Conservation (phyloP, 2,888 invertebrate species). For the Spodoptera littoralis region DNA sequence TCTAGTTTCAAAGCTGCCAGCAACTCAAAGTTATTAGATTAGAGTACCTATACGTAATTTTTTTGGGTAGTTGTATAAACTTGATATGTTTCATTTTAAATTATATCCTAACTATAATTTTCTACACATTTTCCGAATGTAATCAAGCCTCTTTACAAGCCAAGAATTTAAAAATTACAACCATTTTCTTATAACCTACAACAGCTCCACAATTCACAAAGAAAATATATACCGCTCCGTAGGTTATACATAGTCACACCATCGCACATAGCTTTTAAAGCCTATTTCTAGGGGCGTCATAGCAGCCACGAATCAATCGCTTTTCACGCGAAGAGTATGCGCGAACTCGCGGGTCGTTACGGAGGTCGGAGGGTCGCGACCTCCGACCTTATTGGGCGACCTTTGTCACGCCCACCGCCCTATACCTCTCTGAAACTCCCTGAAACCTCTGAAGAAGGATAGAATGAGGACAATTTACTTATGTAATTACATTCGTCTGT, state of each 20-base stretch:
- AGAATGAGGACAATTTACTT: slow-evolving; percentile 58
- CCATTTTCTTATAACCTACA: no score
- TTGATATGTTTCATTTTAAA: no score
- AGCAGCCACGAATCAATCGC: slow-evolving; percentile 57
- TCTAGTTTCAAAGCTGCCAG: no score
- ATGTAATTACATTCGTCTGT: slow-evolving; percentile 7
- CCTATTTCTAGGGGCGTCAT: slow-evolving; percentile 51
- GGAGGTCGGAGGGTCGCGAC: slow-evolving; percentile 82
- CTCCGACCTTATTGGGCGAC: slow-evolving; percentile 87
- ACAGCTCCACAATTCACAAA: no score
- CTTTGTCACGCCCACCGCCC: slow-evolving; percentile 84
- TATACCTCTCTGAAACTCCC: slow-evolving; percentile 62
- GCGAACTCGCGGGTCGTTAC: slow-evolving; percentile 66
- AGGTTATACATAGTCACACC: slow-evolving; percentile 4
- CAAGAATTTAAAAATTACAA: no score
- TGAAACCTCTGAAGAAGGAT: slow-evolving; percentile 69
- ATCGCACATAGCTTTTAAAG: slow-evolving; percentile 2
- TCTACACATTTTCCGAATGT: no score
- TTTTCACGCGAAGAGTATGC: slow-evolving; percentile 43
- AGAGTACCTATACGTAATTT: no score
- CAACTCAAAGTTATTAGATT: no score
- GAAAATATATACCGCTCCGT: no score
- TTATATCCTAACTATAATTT: no score
- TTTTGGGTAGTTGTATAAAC: no score
- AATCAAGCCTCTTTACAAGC: no score